A percentile compares a stretch with the other conserved stretches of the same genome.
Evolutionary conservation across 2,888 invertebrate genomes (phyloP).

Genomic region (Agapostemon virescens): DNA sequence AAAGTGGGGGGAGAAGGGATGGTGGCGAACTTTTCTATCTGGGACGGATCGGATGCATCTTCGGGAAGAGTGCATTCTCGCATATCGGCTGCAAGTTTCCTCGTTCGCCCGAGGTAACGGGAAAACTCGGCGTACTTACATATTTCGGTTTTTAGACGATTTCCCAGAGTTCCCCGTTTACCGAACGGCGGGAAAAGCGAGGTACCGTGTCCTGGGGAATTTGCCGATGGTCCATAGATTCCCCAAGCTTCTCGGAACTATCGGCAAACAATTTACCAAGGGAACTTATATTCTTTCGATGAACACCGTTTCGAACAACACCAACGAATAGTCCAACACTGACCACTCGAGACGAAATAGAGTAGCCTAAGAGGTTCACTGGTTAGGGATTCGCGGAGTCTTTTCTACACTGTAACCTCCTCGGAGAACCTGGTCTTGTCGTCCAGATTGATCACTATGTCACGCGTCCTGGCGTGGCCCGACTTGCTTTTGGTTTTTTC

Average conservation of each 20-base stretch:
- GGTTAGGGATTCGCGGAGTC: not conserved
- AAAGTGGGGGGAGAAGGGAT: not conserved
- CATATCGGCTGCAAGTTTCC: constrained; percentile 4
- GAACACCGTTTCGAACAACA: not conserved
- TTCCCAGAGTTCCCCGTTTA: not conserved
- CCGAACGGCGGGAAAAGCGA: not conserved
- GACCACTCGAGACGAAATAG: constrained; percentile 7
- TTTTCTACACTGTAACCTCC: constrained; percentile 87
- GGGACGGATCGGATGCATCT: constrained; percentile 14
- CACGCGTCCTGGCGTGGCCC: constrained; percentile 87
- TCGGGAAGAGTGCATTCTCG: not conserved
- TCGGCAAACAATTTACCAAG: not conserved
- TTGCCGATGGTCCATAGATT: not conserved
- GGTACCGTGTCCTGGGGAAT: not conserved
- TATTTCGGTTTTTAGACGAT: not conserved
- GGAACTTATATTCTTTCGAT: not conserved
- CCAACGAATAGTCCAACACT: not conserved
- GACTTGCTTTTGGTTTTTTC: constrained; percentile 79
- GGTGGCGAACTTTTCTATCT: constrained; percentile 26
- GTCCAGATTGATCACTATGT: constrained; percentile 90
- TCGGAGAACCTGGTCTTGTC: constrained; percentile 91
- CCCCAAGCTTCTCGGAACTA: not conserved
- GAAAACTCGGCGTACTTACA: not conserved
- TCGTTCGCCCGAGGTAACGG: not conserved
- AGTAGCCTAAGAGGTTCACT: not conserved